These are phyloP conservation scores for Brachyalestes nurse DNA, from an alignment of 2,797 vertebrate species.

Conservation along the genomic window DNA sequence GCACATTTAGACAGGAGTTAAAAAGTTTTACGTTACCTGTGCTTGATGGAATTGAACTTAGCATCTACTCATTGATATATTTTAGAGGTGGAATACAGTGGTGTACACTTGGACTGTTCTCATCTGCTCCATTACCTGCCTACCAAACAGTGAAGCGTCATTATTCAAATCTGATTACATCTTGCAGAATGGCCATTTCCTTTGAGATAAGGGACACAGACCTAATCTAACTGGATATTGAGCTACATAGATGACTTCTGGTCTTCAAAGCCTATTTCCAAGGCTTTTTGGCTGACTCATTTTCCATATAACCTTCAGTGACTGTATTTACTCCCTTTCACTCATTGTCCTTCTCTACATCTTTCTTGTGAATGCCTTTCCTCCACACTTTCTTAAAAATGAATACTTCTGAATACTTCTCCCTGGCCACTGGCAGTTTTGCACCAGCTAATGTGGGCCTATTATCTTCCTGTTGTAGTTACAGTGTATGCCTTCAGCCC, in stretches of 20 bases:
- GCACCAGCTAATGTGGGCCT: conserved; percentile 3
- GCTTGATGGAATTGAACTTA: too few relatives aligned
- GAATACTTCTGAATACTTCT: neutral
- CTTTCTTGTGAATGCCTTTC: neutral
- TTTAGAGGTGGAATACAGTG: neutral
- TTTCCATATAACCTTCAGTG: conserved; percentile 9
- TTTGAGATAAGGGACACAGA: neutral
- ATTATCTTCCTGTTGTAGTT: conserved; percentile 26
- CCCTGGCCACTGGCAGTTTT: neutral
- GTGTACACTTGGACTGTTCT: neutral
- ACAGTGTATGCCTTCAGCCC: conserved; percentile 6
- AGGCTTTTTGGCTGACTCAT: neutral
- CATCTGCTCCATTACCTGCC: conserved; percentile 19
- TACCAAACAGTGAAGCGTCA: conserved; percentile 12
- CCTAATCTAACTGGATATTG: conserved; percentile 16
- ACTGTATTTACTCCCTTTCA: neutral
- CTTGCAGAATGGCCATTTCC: neutral
- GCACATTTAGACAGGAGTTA: too few relatives aligned
- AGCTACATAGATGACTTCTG: conserved; percentile 4
- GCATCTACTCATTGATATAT: too few relatives aligned
- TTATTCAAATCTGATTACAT: conserved; percentile 24
- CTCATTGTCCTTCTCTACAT: neutral
- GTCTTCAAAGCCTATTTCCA: neutral
- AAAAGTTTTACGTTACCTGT: too few relatives aligned
- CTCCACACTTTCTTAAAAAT: conserved; percentile 13